Evolutionary conservation across 2,797 vertebrate species (phyloP).

Genomic region (Tapirus indicus): DNA sequence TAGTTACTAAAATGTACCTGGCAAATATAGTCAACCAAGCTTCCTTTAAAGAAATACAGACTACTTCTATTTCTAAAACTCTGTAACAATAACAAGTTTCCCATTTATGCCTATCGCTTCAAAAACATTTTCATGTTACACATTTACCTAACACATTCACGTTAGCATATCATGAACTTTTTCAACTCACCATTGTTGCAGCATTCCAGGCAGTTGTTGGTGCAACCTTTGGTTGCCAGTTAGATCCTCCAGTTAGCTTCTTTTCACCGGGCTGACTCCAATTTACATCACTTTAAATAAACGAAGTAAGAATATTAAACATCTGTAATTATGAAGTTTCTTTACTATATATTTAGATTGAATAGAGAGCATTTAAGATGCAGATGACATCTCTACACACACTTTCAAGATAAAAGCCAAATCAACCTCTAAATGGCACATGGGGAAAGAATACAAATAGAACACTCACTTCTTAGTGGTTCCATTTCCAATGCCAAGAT

Average conservation of each 20-base stretch:
- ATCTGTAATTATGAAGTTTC: constrained; percentile 14
- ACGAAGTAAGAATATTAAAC: constrained; percentile 59
- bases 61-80: constrained; percentile 54
- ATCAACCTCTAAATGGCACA: constrained; percentile 16
- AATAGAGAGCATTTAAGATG: constrained; percentile 40
- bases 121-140: neutral
- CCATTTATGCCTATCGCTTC: neutral
- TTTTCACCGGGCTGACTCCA: constrained; percentile 98
- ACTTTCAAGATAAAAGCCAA: constrained; percentile 29
- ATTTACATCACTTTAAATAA: constrained; percentile 94
- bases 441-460: neutral
- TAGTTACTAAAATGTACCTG: constrained; percentile 55
- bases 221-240: constrained; percentile 97
- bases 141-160: constrained; percentile 3
- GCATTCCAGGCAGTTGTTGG: constrained; percentile 98
- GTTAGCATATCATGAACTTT: neutral
- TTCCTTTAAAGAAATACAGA: constrained; percentile 52
- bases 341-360: neutral
- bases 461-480: constrained; percentile 96
- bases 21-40: constrained; percentile 8
- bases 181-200: constrained; percentile 94
- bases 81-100: neutral
- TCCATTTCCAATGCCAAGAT: constrained; percentile 97
- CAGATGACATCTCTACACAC: neutral
- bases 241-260: constrained; percentile 96